Base-by-base conservation (phyloP, 2,888 invertebrate species). In the Caenorhabditis becei region DNA sequence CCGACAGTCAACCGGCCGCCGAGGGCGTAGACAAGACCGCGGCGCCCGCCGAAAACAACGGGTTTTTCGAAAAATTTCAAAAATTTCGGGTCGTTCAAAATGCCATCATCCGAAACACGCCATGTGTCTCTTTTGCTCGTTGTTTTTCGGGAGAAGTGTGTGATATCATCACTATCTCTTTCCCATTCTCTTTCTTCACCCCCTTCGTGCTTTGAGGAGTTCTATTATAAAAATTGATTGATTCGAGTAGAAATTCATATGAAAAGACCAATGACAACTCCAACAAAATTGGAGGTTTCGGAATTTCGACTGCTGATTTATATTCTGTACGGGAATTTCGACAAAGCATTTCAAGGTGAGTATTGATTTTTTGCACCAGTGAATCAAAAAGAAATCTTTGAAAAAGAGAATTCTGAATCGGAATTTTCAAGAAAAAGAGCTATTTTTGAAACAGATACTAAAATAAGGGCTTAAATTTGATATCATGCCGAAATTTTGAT, bases 281-380 rank as follows among this genome's bases (percentile, higher is more conserved):
- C 65, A 49, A 58, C 74, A 18, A 74, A 74, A 26, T 26, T 72
- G 35, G 74, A 69, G 41, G 44, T 74, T 41, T 69, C 74, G 24
- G 74, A 80, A 26, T 71, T 72, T 47, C 74, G 63, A 14, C 44
- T 74, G 20, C 32, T 80, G 2, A 18, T 80, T 24, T 80, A 66
- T 47, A 72, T 80, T 63, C 24, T 80, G n/a, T 74, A 80, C 49
- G 74, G 69, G 1, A 65, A 80, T 28, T 69, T 80, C 14, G 79
- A 80, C 35, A 80, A 80, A 24, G 79, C 79, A 5, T 80, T 80
- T 69, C 79, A 80, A 74, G 79, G 79, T 80, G 18, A n/a, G 72
- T 32, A 10, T 7, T 32, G 32, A 32, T 32, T 32, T 32, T 32
- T n/a, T n/a, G n/a, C n/a, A n/a, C n/a, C n/a, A n/a, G n/a, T n/a